phyloP scores from a whole-genome alignment of 1,140 invertebrate species.

The Phymastichus coffea region DNA sequence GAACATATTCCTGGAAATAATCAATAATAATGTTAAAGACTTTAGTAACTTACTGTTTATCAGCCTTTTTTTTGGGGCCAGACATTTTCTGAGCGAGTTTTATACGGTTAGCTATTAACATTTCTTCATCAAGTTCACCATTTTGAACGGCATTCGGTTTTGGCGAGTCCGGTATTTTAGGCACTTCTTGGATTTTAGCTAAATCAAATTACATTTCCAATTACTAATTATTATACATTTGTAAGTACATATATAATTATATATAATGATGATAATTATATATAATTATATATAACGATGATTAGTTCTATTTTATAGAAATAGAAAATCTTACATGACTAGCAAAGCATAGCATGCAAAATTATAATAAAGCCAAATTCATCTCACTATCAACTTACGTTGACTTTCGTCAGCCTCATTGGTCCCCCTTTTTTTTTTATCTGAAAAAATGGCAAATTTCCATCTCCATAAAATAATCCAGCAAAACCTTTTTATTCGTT shows the following conservation, averaged over 20 bases:
- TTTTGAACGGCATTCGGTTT: conserved; percentile 44
- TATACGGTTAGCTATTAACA: conserved; percentile 67
- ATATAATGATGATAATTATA: no score
- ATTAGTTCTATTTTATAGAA: no score
- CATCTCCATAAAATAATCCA: conserved; percentile 12
- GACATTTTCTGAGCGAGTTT: conserved; percentile 72
- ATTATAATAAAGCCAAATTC: neutral
- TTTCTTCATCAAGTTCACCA: conserved; percentile 61
- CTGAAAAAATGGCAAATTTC: conserved; percentile 32
- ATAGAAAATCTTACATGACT: no score
- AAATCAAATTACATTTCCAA: conserved; percentile 20
- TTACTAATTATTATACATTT: no score
- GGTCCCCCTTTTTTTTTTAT: conserved; percentile 45
- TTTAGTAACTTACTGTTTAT: conserved; percentile 56
- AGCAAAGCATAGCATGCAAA: conserved; percentile 6
- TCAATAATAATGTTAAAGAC: no score
- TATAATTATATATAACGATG: no score
- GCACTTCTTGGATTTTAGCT: conserved; percentile 63
- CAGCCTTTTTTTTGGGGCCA: conserved; percentile 59
- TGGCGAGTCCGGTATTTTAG: conserved; percentile 47
- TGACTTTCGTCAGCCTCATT: conserved; percentile 36
- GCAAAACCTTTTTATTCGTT: conserved; percentile 12
- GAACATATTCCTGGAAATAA: neutral
- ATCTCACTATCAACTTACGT: conserved; percentile 37
- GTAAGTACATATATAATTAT: no score